Conservation (phyloP, 2,113 vertebrate species). For the Megalops atlanticus region DNA sequence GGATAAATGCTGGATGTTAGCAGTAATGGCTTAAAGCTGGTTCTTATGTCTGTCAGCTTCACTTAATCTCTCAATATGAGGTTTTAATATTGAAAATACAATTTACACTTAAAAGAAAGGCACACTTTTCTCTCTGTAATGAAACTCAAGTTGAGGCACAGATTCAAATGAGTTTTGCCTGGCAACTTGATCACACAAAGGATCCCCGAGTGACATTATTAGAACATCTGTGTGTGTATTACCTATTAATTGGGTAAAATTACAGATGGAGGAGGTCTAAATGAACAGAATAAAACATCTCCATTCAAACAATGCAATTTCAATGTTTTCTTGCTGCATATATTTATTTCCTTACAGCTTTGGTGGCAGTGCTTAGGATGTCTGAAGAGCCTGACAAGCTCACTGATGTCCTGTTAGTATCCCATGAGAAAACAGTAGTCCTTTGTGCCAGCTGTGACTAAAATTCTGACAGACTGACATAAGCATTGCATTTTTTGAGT, state of each 20-base stretch:
- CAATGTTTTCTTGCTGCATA: too few relatives aligned
- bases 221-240: not conserved
- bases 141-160: too few relatives aligned
- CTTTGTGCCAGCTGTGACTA: not conserved
- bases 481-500: not conserved
- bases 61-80: not conserved
- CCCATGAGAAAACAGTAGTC: too few relatives aligned
- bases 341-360: not conserved
- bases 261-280: not conserved
- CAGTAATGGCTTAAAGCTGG: not conserved
- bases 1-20: constrained; percentile 11
- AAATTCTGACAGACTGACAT: not conserved
- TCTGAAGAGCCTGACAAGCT: not conserved
- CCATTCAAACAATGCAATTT: too few relatives aligned
- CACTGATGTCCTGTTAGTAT: not conserved
- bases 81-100: not conserved
- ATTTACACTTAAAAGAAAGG: not conserved
- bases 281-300: not conserved
- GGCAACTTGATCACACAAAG: too few relatives aligned
- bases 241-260: not conserved
- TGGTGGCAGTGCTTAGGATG: not conserved
- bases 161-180: too few relatives aligned
- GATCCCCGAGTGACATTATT: too few relatives aligned
- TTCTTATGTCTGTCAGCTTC: not conserved
- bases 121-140: not conserved